phyloP scores from a whole-genome alignment of 2,113 vertebrate species.

The Mesoclemmys tuberculata region DNA sequence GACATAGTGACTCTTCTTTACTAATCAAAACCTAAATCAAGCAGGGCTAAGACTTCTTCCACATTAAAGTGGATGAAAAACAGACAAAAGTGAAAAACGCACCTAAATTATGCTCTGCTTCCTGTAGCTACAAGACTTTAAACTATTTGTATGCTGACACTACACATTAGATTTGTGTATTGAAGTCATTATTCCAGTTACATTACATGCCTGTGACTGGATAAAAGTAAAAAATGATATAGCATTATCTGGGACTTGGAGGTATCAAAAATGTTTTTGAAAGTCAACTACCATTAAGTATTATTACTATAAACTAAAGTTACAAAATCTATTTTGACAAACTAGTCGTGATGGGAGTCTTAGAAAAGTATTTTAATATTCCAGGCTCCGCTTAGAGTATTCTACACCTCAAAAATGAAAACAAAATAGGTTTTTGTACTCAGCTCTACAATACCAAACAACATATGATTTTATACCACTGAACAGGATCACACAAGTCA shows the following conservation, averaged over 20 bases:
- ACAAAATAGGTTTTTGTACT: background rate
- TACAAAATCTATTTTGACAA: background rate
- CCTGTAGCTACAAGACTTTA: background rate
- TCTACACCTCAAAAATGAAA: background rate
- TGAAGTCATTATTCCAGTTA: background rate
- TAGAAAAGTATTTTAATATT: background rate
- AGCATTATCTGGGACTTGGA: background rate
- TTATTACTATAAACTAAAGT: background rate
- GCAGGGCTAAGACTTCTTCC: background rate
- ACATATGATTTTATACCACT: background rate
- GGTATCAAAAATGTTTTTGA: background rate
- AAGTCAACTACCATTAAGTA: background rate
- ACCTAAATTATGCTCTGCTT: background rate
- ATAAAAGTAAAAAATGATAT: background rate
- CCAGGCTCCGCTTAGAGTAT: background rate
- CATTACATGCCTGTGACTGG: background rate
- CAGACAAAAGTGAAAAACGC: background rate
- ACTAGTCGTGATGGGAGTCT: background rate
- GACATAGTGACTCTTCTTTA: background rate
- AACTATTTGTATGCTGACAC: background rate
- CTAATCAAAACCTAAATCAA: background rate
- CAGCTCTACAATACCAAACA: background rate
- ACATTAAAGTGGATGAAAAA: rapidly evolving
- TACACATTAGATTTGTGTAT: background rate
- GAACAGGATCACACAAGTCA: background rate